Evolutionary conservation across 2,113 vertebrate species (phyloP), one percentile per base, ranked within the genome.

Genomic region (Emberiza fucata): DNA sequence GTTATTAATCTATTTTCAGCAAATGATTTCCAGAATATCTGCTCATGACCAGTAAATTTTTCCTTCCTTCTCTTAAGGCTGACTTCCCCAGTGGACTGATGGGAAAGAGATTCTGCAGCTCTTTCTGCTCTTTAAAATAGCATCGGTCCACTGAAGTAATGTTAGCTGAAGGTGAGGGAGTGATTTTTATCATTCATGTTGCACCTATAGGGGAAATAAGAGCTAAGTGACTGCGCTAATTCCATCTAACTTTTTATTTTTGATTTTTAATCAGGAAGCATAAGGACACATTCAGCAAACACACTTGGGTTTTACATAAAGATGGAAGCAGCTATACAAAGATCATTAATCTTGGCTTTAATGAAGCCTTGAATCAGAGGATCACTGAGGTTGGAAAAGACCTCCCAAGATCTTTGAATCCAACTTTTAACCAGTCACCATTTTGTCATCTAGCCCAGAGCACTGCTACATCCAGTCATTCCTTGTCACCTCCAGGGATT

Each of bases 11-110:
- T 31, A 25, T 92, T 91, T 95, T 87, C 89, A 90, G 60, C 29
- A 82, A 37, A 94, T 95, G 75, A 92, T 94, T 92, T 87, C 89
- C 75, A 80, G 81, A 94, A 87, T 73, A 96, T 92, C 90, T 97
- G 90, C 85, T 95, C 14, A 63, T 73, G 86, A 73, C 90, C 87
- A 77, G 91, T 91, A 87, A 86, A 80, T 57, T 95, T 92, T 94
- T 94, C 68, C 90, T 88, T 92, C 71, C 60, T 93, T 80, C 75
- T 94, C 60, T 75, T 93, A 88, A 92, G 83, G 35, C 29, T 70
- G 47, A 66, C 59, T 90, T 93, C 79, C 78, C 63, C 75, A 80
- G 60, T 80, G 85, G 45, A 25, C 28, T 93, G 90, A 87, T 94
- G 88, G 91, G 59, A 95, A 48, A 75, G 44, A 56, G 7, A 10